Conservation (phyloP, 1,140 invertebrate species). For the Lamellibrachia luymesi region DNA sequence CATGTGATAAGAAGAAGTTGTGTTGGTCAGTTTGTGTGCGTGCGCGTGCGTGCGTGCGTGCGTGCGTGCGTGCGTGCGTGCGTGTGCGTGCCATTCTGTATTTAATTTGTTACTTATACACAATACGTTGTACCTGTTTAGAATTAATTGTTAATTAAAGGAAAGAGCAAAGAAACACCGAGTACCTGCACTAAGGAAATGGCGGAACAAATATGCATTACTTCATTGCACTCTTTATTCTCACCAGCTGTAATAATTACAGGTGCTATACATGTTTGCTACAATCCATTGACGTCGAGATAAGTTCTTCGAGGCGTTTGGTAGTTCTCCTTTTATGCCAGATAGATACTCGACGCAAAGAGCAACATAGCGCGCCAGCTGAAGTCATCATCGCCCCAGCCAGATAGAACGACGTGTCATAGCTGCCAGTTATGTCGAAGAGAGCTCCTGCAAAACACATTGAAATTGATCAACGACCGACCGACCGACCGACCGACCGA, state of each 20-base stretch:
- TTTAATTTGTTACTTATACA: no score
- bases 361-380: slow-evolving; percentile 79
- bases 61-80: no score
- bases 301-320: neutral
- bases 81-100: no score
- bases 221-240: neutral
- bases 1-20: no score
- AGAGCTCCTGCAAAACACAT: slow-evolving; percentile 67
- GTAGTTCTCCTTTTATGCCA: slow-evolving; percentile 29
- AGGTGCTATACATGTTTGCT: neutral
- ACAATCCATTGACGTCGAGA: neutral
- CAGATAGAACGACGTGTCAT: slow-evolving; percentile 85
- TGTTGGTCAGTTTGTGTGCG: no score
- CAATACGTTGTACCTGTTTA: no score
- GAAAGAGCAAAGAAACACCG: neutral
- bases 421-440: slow-evolving; percentile 80
- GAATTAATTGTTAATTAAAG: no score
- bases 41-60: no score
- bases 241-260: neutral
- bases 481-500: no score
- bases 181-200: no score
- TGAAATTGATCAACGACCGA: neutral
- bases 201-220: neutral
- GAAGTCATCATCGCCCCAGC: slow-evolving; percentile 82
- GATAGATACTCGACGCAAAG: slow-evolving; percentile 62